A percentile compares a stretch with the other conserved stretches of the same genome.
phyloP scores from a whole-genome alignment of 1,140 invertebrate genomes.

The Brachionus plicatilis region DNA sequence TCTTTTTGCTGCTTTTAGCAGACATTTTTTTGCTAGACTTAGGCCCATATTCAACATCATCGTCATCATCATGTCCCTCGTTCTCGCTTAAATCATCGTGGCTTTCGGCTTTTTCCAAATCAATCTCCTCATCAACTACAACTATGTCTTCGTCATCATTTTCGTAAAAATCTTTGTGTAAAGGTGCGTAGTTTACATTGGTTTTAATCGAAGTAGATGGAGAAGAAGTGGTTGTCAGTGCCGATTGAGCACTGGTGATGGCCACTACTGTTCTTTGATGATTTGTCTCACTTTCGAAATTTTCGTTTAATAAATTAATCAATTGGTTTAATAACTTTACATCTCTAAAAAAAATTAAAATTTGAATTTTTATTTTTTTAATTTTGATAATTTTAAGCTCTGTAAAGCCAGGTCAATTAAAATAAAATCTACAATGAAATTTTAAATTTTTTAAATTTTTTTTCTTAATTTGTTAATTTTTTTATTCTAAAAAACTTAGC shows the following conservation, averaged over 20 bases:
- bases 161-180: conserved; percentile 6
- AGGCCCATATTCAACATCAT: conserved; percentile 20
- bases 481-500: too few relatives aligned
- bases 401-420: too few relatives aligned
- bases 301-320: not conserved
- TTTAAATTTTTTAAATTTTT: too few relatives aligned
- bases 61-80: conserved; percentile 22
- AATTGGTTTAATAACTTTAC: not conserved
- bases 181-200: not conserved
- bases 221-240: not conserved
- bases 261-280: not conserved
- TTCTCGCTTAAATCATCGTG: conserved; percentile 16
- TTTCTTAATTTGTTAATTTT: too few relatives aligned
- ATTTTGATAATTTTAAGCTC: not conserved
- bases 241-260: not conserved
- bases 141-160: conserved; percentile 32
- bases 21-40: not conserved
- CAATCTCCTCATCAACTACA: not conserved
- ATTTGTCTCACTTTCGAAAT: not conserved
- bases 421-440: too few relatives aligned
- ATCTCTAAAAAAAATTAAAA: not conserved
- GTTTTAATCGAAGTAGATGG: not conserved
- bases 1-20: not conserved
- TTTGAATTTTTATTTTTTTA: not conserved
- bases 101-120: conserved; percentile 27